A percentile compares a stretch with the other conserved stretches of the same genome.
phyloP scores from a whole-genome alignment of 2,888 invertebrate species.

The Pheosia tremula region DNA sequence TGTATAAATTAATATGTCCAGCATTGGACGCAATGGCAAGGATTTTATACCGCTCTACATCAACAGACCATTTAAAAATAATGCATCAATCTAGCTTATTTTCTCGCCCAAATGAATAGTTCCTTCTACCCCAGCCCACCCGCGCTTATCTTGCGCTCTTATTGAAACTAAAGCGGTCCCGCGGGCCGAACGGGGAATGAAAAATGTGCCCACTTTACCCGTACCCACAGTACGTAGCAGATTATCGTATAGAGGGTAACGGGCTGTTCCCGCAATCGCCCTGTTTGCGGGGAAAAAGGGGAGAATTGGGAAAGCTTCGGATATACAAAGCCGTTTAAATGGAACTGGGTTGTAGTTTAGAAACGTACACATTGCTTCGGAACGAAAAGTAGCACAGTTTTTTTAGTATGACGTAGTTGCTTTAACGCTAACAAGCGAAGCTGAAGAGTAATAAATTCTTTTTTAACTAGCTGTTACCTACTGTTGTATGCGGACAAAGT shows the following conservation, averaged over 20 bases:
- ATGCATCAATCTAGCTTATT: constrained; percentile 39
- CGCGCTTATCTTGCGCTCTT: constrained; percentile 59
- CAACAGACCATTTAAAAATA: constrained; percentile 5
- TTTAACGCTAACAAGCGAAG: too few relatives aligned
- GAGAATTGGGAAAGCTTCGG: background rate
- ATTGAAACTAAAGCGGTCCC: constrained; percentile 72
- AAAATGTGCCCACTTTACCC: constrained; percentile 57
- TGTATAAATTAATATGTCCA: too few relatives aligned
- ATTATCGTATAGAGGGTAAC: constrained; percentile 52
- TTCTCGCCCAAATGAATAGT: constrained; percentile 29
- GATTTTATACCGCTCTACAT: too few relatives aligned
- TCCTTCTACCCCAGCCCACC: constrained; percentile 31
- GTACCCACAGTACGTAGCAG: constrained; percentile 45
- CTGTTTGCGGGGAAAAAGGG: background rate
- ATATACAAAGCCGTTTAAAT: background rate
- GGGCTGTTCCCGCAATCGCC: constrained; percentile 14
- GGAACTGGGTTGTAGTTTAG: background rate
- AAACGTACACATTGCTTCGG: background rate
- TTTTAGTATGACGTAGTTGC: too few relatives aligned
- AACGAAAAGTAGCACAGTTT: too few relatives aligned
- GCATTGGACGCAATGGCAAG: too few relatives aligned
- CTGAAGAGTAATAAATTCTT: too few relatives aligned
- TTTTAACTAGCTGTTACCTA: too few relatives aligned
- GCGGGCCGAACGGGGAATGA: constrained; percentile 55
- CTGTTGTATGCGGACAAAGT: too few relatives aligned